These are phyloP conservation scores for Bettongia penicillata DNA, from an alignment of 2,113 vertebrate genomes.

Conservation along the genomic window DNA sequence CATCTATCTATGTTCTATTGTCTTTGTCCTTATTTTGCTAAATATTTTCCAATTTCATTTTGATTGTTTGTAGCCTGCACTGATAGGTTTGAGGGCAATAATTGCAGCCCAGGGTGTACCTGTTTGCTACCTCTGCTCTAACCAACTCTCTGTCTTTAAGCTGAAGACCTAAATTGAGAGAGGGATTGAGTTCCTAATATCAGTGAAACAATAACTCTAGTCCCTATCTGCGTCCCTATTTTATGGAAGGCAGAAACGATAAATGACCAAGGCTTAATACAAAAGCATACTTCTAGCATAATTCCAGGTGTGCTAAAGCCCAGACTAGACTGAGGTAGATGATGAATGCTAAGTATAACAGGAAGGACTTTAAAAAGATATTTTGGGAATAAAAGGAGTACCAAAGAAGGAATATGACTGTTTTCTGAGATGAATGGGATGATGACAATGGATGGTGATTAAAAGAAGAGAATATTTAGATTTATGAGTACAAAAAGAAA, in stretches of 20 bases:
- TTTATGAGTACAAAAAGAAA: too few relatives aligned
- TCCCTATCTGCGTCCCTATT: too few relatives aligned
- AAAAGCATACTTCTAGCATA: not conserved
- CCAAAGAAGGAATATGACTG: not conserved
- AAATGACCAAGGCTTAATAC: not conserved
- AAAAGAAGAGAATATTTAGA: too few relatives aligned
- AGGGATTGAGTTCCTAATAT: not conserved
- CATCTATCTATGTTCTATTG: too few relatives aligned
- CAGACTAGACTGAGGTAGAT: not conserved
- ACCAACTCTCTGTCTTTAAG: not conserved
- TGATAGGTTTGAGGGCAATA: not conserved
- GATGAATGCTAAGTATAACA: not conserved
- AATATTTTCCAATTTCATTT: not conserved
- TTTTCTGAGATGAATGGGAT: not conserved
- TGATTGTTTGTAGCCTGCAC: not conserved
- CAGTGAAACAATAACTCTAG: not conserved
- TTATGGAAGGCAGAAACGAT: not conserved
- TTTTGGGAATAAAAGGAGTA: not conserved
- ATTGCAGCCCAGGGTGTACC: not conserved
- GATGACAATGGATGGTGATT: not conserved
- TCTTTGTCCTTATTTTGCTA: not conserved
- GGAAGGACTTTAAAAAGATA: not conserved
- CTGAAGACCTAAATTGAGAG: not conserved
- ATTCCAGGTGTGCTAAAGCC: not conserved
- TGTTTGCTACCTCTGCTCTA: not conserved